Evolutionary conservation across 2,113 vertebrate genomes (phyloP), one percentile per base, ranked within the genome.

Genomic region (Acinonyx jubatus): DNA sequence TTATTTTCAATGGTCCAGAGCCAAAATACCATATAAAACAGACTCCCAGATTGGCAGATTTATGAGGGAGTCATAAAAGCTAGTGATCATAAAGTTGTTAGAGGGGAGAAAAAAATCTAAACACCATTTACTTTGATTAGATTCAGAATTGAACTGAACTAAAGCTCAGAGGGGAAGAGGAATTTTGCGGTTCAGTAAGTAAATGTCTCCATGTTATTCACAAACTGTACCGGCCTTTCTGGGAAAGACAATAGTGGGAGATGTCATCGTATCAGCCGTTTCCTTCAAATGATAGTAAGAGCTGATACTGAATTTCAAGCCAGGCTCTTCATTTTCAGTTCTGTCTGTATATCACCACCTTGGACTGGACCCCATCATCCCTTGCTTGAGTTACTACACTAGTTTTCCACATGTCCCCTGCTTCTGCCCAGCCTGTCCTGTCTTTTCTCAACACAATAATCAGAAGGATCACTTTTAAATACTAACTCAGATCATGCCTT

Each of bases 1-100:
- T 97, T 98, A 96, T 99, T 99, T 98, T 93, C 96, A 83, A 84
- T 98, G 98, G 97, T 94, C 25, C 52, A 5, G 50, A 96, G 98
- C 98, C 98, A 99, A 98, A 97, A 93, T 92, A 36, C 66, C 71
- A 96, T 65, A 92, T 96, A 98, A 97, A 98, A 96, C 81, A 98
- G 65, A 66, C 90, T 95, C 96, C 85, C 81, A 96, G 89, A 97
- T 84, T 86, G 68, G 91, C 97, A 97, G 90, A 97, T 98, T 98
- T 98, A 98, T 63, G 96, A 97, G 89, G 8, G 45, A 96, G 96
- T 91, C 79, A 96, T 96, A 96, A 98, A 98, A 97, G 63, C 31
- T 19, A 92, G 73, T 74, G 93, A 98, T 97, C 52, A 41, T 79
- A 93, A 68, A 96, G 69, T 84, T 96, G 84, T 98, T 93, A 97